Conservation (phyloP, 2,888 invertebrate species). For the Gandaritis pyraliata region DNA sequence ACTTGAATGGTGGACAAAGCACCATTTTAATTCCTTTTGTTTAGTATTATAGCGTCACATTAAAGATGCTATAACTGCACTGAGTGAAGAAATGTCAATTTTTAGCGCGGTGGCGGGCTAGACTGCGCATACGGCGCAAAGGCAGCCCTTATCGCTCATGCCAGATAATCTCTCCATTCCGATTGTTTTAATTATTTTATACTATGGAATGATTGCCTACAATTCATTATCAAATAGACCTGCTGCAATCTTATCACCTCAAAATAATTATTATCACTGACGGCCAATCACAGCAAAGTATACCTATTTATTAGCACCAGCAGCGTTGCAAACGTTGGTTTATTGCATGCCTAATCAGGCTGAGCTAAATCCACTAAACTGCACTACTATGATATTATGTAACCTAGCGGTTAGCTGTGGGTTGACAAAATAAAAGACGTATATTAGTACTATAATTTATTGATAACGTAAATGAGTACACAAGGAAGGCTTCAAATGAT, state of each 20-base stretch:
- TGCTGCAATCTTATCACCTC: conserved; percentile 78
- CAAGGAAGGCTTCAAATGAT: conserved; percentile 83
- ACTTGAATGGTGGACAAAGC: conserved; percentile 76
- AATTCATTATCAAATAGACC: conserved; percentile 75
- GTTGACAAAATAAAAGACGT: conserved; percentile 53
- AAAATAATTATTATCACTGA: conserved; percentile 66
- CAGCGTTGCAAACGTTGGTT: conserved; percentile 28
- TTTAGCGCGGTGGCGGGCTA: conserved; percentile 67
- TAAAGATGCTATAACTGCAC: conserved; percentile 26
- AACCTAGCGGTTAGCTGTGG: background rate
- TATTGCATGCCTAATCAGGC: conserved; percentile 28
- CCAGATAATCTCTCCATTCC: conserved; percentile 76
- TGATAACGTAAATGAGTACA: conserved; percentile 86
- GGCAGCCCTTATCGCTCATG: conserved; percentile 70
- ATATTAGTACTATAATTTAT: conserved; percentile 82
- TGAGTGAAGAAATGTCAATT: conserved; percentile 56
- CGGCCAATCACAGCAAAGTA: conserved; percentile 60
- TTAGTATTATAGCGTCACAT: conserved; percentile 34
- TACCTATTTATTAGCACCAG: conserved; percentile 21
- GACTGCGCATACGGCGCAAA: conserved; percentile 66
- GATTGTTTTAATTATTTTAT: conserved; percentile 83
- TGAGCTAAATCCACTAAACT: conserved; percentile 1
- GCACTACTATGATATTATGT: background rate
- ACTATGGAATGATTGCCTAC: conserved; percentile 70
- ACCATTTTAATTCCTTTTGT: conserved; percentile 61